Base-by-base conservation (phyloP, 1,140 invertebrate species). In the Drosophila truncata region DNA sequence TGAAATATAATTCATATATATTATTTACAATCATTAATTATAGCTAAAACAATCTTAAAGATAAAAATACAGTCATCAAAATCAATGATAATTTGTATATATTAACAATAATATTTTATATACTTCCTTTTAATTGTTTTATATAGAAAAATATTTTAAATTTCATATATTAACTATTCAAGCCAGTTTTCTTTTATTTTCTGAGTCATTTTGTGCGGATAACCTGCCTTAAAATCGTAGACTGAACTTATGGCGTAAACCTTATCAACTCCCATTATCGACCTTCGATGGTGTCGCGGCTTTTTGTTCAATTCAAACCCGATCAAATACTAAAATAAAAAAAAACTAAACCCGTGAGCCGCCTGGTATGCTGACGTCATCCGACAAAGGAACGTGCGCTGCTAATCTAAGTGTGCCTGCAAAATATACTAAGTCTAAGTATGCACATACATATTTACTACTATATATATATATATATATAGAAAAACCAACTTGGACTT, bases 341-440 rank as follows among this genome's bases (percentile, higher is more conserved):
- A 39, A 9, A 67, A 14, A 8, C 33, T 13, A 47, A 58, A 29
- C 52, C 37, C 46, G 52, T 50, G 54, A 52, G 55, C 70, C 18
- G 31, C 25, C 35, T 37, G 29, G 23, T 31, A 23, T 31, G 27
- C 50, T 77, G 74, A 77, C 74, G 74, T 60, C 74, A 77, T 14
- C 54, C 39, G 55, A 11, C 18, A 10, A 29, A 42, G 72, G 62
- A 77, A 77, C 74, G 74, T 77, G 74, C 63, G 33, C 73, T 55
- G 55, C 74, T 77, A 77, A 77, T 77, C 74, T 77, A 47, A 76
- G 52, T 66, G 50, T 64, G 62, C 37, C 37, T 58, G 37, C 54
- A 25, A 64, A 57, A 41, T 58, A 42, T 42, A 60, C 55, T 16
- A 60, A 42, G 60, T 44, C 20, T 54, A 54, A 20, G 29, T 52